Evolutionary conservation across 2,797 vertebrate genomes (phyloP).

Genomic region (Coluber constrictor): DNA sequence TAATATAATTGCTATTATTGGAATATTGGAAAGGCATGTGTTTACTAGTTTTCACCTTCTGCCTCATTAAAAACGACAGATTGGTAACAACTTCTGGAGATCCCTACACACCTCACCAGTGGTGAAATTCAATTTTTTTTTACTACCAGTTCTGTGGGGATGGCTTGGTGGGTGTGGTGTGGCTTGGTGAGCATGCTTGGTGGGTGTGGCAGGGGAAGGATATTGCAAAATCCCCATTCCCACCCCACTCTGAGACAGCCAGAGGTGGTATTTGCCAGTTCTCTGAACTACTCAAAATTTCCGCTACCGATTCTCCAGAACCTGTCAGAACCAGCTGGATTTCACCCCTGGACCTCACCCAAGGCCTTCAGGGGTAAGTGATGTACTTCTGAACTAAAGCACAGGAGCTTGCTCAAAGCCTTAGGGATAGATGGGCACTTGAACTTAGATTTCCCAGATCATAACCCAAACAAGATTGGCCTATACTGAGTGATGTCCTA

Average conservation of each 20-base stretch:
- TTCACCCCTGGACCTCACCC: background rate
- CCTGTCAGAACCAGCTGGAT: too few relatives aligned
- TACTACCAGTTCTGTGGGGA: too few relatives aligned
- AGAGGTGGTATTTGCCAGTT: too few relatives aligned
- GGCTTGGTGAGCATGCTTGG: too few relatives aligned
- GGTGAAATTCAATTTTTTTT: too few relatives aligned
- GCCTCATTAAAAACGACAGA: background rate
- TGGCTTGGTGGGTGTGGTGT: too few relatives aligned
- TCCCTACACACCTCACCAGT: background rate
- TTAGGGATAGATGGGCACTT: background rate
- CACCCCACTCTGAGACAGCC: too few relatives aligned
- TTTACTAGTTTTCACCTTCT: background rate
- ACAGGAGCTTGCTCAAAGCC: background rate
- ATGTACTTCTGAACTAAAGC: background rate
- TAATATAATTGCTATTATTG: background rate
- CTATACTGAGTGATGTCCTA: background rate
- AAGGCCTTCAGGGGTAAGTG: background rate
- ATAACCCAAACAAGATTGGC: background rate
- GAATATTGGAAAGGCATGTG: background rate
- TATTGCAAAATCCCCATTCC: too few relatives aligned
- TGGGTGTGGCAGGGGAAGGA: too few relatives aligned
- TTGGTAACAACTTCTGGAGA: background rate
- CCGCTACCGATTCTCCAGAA: too few relatives aligned
- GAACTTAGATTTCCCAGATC: background rate
- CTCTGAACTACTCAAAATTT: too few relatives aligned